These are phyloP conservation scores for Okamejei kenojei DNA, from an alignment of 2,797 vertebrate species.

Conservation along the genomic window DNA sequence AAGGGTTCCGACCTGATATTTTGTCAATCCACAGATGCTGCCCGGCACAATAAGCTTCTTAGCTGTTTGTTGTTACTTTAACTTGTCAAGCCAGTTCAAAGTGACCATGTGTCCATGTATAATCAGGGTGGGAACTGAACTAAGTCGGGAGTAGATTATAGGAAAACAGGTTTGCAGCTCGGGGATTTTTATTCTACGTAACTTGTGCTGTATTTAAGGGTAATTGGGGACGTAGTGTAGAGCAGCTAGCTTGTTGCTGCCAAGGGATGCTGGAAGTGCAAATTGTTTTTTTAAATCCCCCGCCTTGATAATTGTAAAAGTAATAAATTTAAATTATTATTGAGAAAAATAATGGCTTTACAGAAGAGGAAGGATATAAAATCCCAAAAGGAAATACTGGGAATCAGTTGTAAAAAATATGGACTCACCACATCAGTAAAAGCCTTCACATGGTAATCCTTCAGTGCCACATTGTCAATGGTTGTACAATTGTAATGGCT, in stretches of 20 bases:
- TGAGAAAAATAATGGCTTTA: background rate
- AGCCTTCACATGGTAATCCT: conserved; percentile 43
- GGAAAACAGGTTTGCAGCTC: background rate
- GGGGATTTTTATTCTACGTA: background rate
- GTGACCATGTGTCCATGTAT: background rate
- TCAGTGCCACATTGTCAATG: conserved; percentile 45
- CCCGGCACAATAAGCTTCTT: no score
- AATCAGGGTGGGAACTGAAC: background rate
- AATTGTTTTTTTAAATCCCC: conserved; percentile 40
- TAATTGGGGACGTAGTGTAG: background rate
- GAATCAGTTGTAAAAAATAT: conserved; percentile 30
- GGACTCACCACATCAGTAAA: conserved; percentile 46
- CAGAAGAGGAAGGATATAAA: background rate
- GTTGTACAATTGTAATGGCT: conserved; percentile 42
- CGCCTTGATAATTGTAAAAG: conserved; percentile 40
- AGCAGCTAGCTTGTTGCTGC: background rate
- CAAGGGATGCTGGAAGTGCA: background rate
- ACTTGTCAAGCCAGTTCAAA: background rate
- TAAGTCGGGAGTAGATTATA: background rate
- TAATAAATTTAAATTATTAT: background rate
- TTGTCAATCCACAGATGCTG: no score
- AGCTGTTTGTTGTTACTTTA: background rate
- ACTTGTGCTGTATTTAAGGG: background rate
- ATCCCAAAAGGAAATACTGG: background rate
- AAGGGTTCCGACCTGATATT: no score